Evolutionary conservation across 2,113 vertebrate genomes (phyloP).

Genomic region (Geococcyx californianus): DNA sequence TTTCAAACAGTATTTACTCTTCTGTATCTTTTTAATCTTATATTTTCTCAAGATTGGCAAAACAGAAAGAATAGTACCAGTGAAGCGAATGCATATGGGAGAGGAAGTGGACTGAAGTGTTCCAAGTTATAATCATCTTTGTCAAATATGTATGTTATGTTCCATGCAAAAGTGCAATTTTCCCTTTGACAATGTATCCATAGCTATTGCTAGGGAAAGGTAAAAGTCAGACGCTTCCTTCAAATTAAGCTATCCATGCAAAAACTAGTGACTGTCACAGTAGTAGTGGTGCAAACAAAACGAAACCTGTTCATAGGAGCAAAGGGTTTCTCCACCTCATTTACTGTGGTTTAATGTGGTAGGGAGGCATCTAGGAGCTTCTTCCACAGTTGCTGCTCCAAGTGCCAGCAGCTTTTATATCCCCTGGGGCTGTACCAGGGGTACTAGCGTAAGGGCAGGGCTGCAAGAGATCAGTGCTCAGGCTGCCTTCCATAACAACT

Average conservation of each 20-base stretch:
- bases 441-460: background rate
- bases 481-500: background rate
- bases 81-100: background rate
- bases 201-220: background rate
- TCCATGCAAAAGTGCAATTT: background rate
- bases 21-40: background rate
- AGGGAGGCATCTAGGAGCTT: background rate
- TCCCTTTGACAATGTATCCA: accelerated
- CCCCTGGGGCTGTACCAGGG: too few relatives aligned
- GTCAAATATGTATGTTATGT: accelerated
- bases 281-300: background rate
- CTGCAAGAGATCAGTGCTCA: background rate
- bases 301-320: background rate
- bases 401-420: background rate
- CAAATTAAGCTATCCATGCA: background rate
- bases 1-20: background rate
- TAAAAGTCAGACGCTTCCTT: background rate
- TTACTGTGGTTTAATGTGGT: background rate
- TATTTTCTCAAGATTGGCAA: background rate
- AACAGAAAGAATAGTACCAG: background rate
- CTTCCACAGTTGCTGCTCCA: background rate
- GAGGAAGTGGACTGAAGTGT: background rate
- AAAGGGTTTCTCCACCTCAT: background rate
- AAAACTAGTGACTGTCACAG: background rate
- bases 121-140: background rate